Conservation (phyloP, 2,797 vertebrate species). For the Tolypeutes matacus region DNA sequence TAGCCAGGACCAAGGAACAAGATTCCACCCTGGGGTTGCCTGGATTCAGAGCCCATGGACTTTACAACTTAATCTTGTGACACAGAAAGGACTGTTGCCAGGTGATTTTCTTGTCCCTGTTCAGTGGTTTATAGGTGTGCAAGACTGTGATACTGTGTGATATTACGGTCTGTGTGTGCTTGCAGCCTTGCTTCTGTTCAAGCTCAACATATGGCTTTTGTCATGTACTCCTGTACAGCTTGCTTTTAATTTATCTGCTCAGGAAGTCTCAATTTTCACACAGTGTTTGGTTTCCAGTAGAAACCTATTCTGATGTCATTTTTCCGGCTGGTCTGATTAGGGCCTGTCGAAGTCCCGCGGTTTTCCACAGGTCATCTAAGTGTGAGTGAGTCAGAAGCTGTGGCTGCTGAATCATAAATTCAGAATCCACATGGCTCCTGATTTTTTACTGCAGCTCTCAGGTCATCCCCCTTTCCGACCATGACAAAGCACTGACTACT, state of each 20-base stretch:
- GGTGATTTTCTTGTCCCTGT: conserved; percentile 67
- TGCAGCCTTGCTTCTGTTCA: conserved; percentile 81
- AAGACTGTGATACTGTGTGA: conserved; percentile 78
- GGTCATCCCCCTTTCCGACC: conserved; percentile 69
- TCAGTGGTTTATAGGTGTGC: conserved; percentile 38
- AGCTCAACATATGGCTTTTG: conserved; percentile 78
- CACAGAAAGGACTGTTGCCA: conserved; percentile 66
- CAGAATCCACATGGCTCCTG: conserved; percentile 35
- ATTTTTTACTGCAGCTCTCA: conserved; percentile 59
- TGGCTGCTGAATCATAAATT: conserved; percentile 64
- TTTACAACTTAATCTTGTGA: conserved; percentile 50
- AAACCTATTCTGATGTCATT: conserved; percentile 81
- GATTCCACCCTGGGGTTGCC: neutral
- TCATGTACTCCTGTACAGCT: conserved; percentile 81
- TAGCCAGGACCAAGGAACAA: neutral
- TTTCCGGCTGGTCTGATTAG: conserved; percentile 80
- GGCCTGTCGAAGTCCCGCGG: conserved; percentile 72
- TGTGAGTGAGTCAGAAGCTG: conserved; percentile 67
- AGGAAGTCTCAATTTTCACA: conserved; percentile 88
- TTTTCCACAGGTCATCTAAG: conserved; percentile 71
- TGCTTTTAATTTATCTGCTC: conserved; percentile 87
- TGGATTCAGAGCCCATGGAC: neutral
- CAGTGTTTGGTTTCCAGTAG: conserved; percentile 86
- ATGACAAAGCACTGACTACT: conserved; percentile 23
- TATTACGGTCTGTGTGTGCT: conserved; percentile 79